A percentile compares a stretch with the other conserved stretches of the same genome.
phyloP scores from a whole-genome alignment of 2,113 vertebrate genomes.

The Neolamprologus ventralis region DNA sequence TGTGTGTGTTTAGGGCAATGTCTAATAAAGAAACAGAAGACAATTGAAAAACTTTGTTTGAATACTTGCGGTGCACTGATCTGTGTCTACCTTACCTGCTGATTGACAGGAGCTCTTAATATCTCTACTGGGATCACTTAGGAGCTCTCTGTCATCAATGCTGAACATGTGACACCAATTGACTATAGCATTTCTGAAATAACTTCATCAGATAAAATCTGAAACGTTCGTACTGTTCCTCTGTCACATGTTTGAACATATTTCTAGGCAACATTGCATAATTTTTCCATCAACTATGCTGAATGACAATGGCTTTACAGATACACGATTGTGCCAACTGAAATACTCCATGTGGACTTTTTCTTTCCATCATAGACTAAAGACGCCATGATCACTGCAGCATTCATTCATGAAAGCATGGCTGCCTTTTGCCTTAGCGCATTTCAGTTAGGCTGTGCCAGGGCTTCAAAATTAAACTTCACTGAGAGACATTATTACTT shows the following conservation, averaged over 20 bases:
- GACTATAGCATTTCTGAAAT: slow-evolving; percentile 41
- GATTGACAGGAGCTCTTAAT: slow-evolving; percentile 31
- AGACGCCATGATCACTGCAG: background rate
- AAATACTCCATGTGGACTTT: background rate
- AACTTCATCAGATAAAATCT: slow-evolving; percentile 43
- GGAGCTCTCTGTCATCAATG: background rate
- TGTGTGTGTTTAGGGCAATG: no score
- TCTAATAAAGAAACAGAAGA: background rate
- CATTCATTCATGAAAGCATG: background rate
- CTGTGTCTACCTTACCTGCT: background rate
- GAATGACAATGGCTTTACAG: background rate
- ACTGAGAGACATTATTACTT: background rate
- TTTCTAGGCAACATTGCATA: background rate
- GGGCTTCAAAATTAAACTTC: background rate
- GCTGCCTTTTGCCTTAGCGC: background rate
- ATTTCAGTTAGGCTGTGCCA: background rate
- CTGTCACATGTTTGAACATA: slow-evolving; percentile 44
- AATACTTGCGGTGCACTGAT: slow-evolving; percentile 4
- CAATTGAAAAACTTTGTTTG: background rate
- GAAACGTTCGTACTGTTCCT: background rate
- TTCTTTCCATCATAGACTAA: background rate
- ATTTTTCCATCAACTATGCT: background rate
- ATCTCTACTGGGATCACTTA: slow-evolving; percentile 10
- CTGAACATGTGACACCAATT: slow-evolving; percentile 13
- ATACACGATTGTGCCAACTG: background rate